A percentile compares a stretch with the other conserved stretches of the same genome.
These are phyloP conservation scores for Hydropsyche tenuis DNA, from an alignment of 1,140 invertebrate species.

Conservation along the genomic window DNA sequence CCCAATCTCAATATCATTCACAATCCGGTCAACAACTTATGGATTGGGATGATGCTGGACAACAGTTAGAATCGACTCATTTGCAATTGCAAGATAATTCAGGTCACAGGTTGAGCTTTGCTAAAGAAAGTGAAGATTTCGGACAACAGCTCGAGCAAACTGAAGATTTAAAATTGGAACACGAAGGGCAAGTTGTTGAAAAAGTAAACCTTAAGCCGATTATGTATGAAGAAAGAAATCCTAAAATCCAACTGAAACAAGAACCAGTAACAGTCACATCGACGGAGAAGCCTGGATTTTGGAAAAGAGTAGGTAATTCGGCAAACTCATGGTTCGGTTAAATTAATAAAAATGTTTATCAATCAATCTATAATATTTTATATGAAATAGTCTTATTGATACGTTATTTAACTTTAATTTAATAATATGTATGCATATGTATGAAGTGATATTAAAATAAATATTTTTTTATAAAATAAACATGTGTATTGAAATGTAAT, in stretches of 20 bases:
- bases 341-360: too few species aligned
- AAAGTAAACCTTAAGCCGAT: slow-evolving; percentile 4
- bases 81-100: not conserved
- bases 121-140: not conserved
- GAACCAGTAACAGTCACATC: slow-evolving; percentile 49
- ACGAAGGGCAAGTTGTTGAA: not conserved
- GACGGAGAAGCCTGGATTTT: slow-evolving; percentile 61
- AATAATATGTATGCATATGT: too few species aligned
- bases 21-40: not conserved
- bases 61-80: not conserved
- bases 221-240: not conserved
- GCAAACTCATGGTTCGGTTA: slow-evolving; percentile 61
- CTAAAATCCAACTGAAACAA: not conserved
- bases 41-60: not conserved
- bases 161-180: not conserved
- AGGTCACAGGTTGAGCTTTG: slow-evolving; percentile 6
- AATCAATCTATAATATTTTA: too few species aligned
- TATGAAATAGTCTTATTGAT: too few species aligned
- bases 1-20: too few species aligned
- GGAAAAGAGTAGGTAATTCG: slow-evolving; percentile 62
- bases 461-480: not conserved
- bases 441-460: too few species aligned
- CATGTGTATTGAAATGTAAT: slow-evolving; percentile 5
- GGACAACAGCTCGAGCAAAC: not conserved
- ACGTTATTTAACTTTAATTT: too few species aligned